Base-by-base conservation (phyloP, 2,797 vertebrate genomes). In the Muraenolepis orangiensis region DNA sequence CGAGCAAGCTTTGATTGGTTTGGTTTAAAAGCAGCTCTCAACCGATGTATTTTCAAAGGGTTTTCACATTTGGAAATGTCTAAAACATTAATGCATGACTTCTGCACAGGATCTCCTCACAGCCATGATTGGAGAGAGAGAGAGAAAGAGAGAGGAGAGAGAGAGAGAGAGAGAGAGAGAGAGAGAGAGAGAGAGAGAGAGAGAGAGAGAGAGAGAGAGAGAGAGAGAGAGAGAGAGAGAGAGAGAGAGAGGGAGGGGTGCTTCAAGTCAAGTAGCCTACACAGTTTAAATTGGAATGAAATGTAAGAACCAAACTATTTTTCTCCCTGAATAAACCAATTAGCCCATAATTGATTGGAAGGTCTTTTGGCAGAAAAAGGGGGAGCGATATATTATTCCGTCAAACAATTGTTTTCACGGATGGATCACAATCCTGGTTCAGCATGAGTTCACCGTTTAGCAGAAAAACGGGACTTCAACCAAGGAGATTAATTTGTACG, bases 11-110 rank as follows among this genome's bases (percentile, higher is more conserved):
- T 28, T 28, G 61, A 66, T 66, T 66, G 11, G 70, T 80, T 85
- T 70, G 79, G 86, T 80, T 85, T 81, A 69, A 88, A 75, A 76
- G 70, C 66, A 78, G 73, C 72, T 79, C 74, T n/a, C n/a, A n/a
- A 72, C 78, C 78, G 78, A 80, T 75, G 34, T 72, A 66, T 70
- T 71, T 76, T 86, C 74, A 66, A 72, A 81, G 81, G 66, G 67
- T 23, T 71, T 36, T 23, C 32, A 61, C 68, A 76, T 76, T 80
- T 31, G 72, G 36, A 83, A 69, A 30, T 30, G 0, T 72, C 80
- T 75, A 69, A 84, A 80, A 76, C 71, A 72, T 78, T 70, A 38
- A 20, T 73, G 76, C 20, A 72, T 16, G 66, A 34, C 66, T 23
- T 75, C 71, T 73, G 75, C 51, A 74, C 64, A 76, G 34, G 69